phyloP scores from a whole-genome alignment of 2,888 invertebrate genomes.

The Saturnia japonica region DNA sequence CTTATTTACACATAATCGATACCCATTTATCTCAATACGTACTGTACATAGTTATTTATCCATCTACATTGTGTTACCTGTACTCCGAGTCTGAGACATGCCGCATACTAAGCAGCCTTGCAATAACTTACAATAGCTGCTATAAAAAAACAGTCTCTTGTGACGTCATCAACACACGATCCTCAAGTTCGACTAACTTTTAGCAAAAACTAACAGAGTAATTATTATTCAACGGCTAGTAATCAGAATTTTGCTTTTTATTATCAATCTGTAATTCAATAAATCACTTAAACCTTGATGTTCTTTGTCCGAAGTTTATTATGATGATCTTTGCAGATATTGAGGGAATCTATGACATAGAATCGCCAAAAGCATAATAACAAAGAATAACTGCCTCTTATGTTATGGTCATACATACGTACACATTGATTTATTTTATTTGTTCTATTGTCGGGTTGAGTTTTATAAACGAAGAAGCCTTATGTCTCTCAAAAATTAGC shows the following conservation, averaged over 20 bases:
- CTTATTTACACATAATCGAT: constrained; percentile 40
- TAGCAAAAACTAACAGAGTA: constrained; percentile 1
- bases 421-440: background rate
- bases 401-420: background rate
- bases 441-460: constrained; percentile 14
- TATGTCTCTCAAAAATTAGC: constrained; percentile 63
- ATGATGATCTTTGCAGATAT: background rate
- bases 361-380: background rate
- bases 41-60: constrained; percentile 43
- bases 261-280: background rate
- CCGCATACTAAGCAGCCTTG: constrained; percentile 62
- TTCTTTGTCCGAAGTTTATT: background rate
- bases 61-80: constrained; percentile 57
- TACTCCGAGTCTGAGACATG: constrained; percentile 44
- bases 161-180: constrained; percentile 42
- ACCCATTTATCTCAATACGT: constrained; percentile 53
- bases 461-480: constrained; percentile 38
- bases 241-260: background rate
- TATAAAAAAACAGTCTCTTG: constrained; percentile 58
- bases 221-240: constrained; percentile 1
- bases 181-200: constrained; percentile 32
- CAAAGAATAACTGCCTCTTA: background rate
- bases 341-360: background rate
- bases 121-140: constrained; percentile 59
- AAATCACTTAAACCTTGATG: background rate